A percentile compares a stretch with the other conserved stretches of the same genome.
These are phyloP conservation scores for Therioaphis trifolii DNA, from an alignment of 2,888 invertebrate species.

Conservation along the genomic window DNA sequence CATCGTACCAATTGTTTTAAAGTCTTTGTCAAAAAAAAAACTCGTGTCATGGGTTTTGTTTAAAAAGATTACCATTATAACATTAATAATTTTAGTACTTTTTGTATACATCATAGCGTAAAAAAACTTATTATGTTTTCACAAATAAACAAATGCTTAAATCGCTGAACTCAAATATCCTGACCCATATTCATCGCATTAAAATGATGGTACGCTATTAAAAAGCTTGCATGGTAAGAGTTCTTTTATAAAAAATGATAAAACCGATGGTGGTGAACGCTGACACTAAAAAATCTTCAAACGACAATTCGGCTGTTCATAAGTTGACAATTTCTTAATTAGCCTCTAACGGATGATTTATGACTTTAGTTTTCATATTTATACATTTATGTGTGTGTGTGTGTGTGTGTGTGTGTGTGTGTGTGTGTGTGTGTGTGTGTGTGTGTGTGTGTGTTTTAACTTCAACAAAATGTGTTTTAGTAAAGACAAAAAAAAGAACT, in stretches of 20 bases:
- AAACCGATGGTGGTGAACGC: conserved; percentile 28
- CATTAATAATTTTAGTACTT: no score
- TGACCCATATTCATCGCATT: conserved; percentile 24
- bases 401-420: background rate
- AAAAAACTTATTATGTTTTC: background rate
- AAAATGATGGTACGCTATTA: background rate
- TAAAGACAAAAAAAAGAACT: background rate
- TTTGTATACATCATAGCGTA: no score
- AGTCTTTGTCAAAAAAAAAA: no score
- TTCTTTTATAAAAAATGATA: conserved; percentile 44
- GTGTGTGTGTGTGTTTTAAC: no score
- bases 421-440: background rate
- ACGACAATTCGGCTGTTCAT: conserved; percentile 44
- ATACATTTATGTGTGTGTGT: background rate
- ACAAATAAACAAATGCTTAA: background rate
- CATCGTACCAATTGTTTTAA: no score
- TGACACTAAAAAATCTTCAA: conserved; percentile 32
- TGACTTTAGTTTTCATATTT: conserved; percentile 19
- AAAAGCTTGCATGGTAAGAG: conserved; percentile 36
- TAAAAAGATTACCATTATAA: no score
- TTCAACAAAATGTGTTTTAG: conserved; percentile 17
- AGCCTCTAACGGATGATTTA: conserved; percentile 54
- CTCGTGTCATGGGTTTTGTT: no score
- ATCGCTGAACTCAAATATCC: background rate
- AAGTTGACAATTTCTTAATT: conserved; percentile 59